A percentile compares a stretch with the other conserved stretches of the same genome.
Evolutionary conservation across 2,113 vertebrate species (phyloP).

Genomic region (Centrocercus urophasianus): DNA sequence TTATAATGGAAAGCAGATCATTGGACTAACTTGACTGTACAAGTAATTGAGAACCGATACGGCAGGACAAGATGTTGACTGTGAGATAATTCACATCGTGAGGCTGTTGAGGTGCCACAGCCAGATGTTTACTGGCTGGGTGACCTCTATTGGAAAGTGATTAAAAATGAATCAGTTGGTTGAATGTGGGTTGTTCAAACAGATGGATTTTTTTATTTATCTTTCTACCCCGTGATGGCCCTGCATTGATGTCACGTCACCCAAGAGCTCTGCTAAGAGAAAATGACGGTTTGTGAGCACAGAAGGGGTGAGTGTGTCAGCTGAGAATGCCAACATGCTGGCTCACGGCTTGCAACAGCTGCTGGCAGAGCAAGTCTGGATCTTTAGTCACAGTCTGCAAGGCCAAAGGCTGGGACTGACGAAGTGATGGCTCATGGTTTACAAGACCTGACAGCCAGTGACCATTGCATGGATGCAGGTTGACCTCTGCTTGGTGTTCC

Average conservation of each 20-base stretch:
- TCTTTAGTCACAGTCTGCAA: background rate
- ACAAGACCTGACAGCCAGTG: background rate
- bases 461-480: background rate
- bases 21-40: background rate
- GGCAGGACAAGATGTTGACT: background rate
- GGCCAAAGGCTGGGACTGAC: background rate
- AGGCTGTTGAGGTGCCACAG: background rate
- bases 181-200: conserved; percentile 1
- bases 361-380: background rate
- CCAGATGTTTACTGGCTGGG: conserved; percentile 39
- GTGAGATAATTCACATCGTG: background rate
- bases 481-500: background rate
- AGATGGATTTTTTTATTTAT: background rate
- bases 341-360: conserved; percentile 44
- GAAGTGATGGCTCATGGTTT: background rate
- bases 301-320: background rate
- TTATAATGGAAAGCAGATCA: background rate
- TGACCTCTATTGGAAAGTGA: conserved; percentile 27
- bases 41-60: background rate
- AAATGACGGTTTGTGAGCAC: background rate
- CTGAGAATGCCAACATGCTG: conserved; percentile 58
- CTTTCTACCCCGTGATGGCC: background rate
- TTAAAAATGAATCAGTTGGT: conserved; percentile 11
- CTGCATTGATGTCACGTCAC: background rate
- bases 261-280: background rate